phyloP scores from a whole-genome alignment of 2,797 vertebrate species.

The Amblyraja radiata region DNA sequence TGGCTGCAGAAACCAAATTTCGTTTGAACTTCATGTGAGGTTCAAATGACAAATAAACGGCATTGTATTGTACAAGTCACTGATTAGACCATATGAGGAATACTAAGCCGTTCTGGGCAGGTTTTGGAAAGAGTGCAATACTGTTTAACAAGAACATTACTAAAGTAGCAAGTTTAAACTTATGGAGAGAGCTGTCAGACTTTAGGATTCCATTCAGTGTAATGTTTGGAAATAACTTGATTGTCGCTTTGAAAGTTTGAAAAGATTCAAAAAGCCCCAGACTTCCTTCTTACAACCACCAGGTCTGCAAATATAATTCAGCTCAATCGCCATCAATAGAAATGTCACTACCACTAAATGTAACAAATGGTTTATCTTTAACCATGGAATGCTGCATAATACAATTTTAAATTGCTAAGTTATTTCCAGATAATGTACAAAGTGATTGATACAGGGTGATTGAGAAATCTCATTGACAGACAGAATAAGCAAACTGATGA shows the following conservation, averaged over 20 bases:
- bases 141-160: not conserved
- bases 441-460: not conserved
- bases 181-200: not conserved
- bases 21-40: too few relatives aligned
- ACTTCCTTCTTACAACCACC: too few relatives aligned
- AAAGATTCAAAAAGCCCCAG: not conserved
- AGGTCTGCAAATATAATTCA: not conserved
- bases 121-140: not conserved
- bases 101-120: not conserved
- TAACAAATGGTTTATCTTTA: not conserved
- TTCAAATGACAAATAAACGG: too few relatives aligned
- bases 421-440: not conserved
- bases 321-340: not conserved
- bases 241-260: not conserved
- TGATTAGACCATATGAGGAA: not conserved
- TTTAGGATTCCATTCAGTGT: not conserved
- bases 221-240: not conserved
- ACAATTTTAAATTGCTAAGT: conserved; percentile 13
- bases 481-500: not conserved
- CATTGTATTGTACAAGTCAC: too few relatives aligned
- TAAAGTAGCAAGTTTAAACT: not conserved
- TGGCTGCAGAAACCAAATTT: too few relatives aligned
- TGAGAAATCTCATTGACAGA: not conserved
- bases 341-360: not conserved
- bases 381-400: not conserved